These are phyloP conservation scores for Brachionichthys hirsutus DNA, from an alignment of 2,113 vertebrate species.

Conservation along the genomic window DNA sequence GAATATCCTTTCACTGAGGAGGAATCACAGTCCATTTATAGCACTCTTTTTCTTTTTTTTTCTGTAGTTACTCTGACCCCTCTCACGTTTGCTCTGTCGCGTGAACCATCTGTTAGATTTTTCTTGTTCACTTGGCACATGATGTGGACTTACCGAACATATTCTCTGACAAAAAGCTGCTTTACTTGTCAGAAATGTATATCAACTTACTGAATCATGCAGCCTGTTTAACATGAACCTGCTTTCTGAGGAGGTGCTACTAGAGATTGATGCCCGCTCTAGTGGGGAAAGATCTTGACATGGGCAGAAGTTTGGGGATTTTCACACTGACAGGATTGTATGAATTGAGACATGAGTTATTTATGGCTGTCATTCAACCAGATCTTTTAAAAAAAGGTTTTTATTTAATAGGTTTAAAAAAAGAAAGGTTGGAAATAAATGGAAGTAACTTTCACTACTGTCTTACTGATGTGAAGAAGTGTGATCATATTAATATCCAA, in stretches of 20 bases:
- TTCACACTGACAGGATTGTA: constrained; percentile 6
- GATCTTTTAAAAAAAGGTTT: too few relatives aligned
- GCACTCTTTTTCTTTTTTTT: neutral
- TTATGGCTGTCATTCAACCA: too few relatives aligned
- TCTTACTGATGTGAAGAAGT: neutral
- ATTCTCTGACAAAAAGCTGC: constrained; percentile 13
- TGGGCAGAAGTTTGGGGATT: neutral
- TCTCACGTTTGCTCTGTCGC: neutral
- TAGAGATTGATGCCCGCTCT: neutral
- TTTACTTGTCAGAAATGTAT: constrained; percentile 32
- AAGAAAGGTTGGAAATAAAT: neutral
- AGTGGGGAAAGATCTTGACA: neutral
- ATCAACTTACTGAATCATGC: constrained; percentile 5
- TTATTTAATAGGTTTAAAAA: too few relatives aligned
- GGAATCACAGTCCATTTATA: too few relatives aligned
- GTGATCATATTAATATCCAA: constrained; percentile 7
- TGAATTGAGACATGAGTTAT: neutral
- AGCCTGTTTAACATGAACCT: neutral
- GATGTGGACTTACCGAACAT: constrained; percentile 17
- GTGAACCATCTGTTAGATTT: constrained; percentile 13
- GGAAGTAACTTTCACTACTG: neutral
- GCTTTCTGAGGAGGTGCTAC: constrained; percentile 10
- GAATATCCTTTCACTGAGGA: too few relatives aligned
- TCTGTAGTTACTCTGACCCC: neutral
- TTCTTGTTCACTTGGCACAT: constrained; percentile 17